Percentiles rank a stretch among this genome's conserved stretches.
These are phyloP conservation scores for Luffia ferchaultella DNA, from an alignment of 2,888 invertebrate genomes.

Conservation along the genomic window DNA sequence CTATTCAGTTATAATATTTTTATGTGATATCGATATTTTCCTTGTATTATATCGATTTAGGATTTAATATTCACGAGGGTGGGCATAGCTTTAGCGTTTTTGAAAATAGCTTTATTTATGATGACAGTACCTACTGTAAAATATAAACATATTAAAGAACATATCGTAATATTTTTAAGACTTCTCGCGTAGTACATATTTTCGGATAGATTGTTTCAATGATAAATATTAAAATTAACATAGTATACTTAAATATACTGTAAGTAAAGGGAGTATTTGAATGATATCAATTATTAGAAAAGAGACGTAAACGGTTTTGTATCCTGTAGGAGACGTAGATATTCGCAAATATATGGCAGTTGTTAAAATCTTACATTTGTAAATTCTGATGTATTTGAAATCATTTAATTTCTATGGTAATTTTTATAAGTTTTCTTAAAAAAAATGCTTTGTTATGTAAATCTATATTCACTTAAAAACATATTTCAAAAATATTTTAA, in stretches of 20 bases:
- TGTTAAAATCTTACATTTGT: too few species aligned
- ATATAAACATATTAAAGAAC: neutral
- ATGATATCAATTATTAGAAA: slow-evolving; percentile 3
- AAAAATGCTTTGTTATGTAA: neutral
- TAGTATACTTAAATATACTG: slow-evolving; percentile 1
- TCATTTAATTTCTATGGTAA: neutral
- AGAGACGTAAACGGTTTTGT: slow-evolving; percentile 25
- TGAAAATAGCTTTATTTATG: neutral
- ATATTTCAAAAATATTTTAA: neutral
- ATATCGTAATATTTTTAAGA: neutral
- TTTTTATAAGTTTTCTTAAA: neutral
- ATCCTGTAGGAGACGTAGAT: slow-evolving; percentile 18
- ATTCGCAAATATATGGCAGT: too few species aligned
- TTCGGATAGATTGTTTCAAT: slow-evolving; percentile 46
- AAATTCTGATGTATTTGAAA: neutral
- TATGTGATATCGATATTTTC: neutral
- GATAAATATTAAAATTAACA: slow-evolving; percentile 3
- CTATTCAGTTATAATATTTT: neutral
- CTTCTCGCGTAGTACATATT: slow-evolving; percentile 25
- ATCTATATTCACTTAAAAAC: neutral
- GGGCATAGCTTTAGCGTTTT: neutral
- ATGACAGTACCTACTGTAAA: neutral
- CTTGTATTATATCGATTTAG: neutral
- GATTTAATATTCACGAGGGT: neutral
- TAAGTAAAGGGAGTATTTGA: neutral